A percentile compares a stretch with the other conserved stretches of the same genome.
These are phyloP conservation scores for Notospermus geniculatus DNA, from an alignment of 1,140 invertebrate genomes.

Conservation along the genomic window DNA sequence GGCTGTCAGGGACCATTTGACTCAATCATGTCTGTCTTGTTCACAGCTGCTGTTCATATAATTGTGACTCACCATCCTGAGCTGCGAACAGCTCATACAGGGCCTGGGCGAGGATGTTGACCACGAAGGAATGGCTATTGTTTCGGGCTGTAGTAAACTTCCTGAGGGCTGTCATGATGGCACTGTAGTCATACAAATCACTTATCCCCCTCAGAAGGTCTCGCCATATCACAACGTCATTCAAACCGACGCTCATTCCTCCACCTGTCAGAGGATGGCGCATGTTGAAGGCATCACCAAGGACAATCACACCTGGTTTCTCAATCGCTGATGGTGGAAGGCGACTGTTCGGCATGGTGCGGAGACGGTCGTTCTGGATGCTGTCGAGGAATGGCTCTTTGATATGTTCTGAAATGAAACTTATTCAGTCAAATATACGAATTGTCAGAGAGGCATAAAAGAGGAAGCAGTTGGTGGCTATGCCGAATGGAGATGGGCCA, in stretches of 20 bases:
- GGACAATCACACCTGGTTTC: slow-evolving; percentile 34
- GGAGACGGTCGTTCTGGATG: slow-evolving; percentile 30
- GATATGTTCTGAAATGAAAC: slow-evolving; percentile 36
- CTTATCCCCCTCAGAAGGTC: slow-evolving; percentile 29
- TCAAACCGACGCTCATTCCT: slow-evolving; percentile 44
- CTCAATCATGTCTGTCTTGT: too few species aligned
- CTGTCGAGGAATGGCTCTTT: slow-evolving; percentile 34
- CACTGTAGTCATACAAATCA: slow-evolving; percentile 30
- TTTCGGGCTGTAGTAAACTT: slow-evolving; percentile 32
- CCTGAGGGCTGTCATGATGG: slow-evolving; percentile 22
- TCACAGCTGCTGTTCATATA: background rate
- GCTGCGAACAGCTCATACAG: slow-evolving; percentile 48
- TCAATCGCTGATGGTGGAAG: slow-evolving; percentile 34
- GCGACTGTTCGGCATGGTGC: slow-evolving; percentile 44
- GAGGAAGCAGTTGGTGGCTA: too few species aligned
- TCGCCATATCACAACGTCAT: slow-evolving; percentile 36
- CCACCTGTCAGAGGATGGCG: slow-evolving; percentile 46
- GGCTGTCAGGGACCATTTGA: too few species aligned
- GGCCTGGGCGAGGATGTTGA: slow-evolving; percentile 43
- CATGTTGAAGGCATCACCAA: slow-evolving; percentile 49
- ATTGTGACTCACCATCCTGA: slow-evolving; percentile 31
- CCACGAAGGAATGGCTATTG: slow-evolving; percentile 43
- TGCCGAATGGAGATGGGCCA: too few species aligned
- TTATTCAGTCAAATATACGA: too few species aligned
- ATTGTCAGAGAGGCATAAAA: too few species aligned